Conservation (phyloP, 1,140 invertebrate genomes). For the Pentalonia nigronervosa region DNA sequence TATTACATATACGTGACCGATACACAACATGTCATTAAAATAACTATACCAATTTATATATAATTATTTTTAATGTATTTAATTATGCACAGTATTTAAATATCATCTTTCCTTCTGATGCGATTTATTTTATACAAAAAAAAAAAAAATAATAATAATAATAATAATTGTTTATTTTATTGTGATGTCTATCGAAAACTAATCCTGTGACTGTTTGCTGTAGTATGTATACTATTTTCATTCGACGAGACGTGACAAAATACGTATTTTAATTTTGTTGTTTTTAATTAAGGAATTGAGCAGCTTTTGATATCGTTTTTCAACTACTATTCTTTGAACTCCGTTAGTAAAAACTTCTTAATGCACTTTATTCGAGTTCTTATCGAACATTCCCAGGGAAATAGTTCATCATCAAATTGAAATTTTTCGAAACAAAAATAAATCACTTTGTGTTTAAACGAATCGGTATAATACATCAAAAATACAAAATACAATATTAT, state of each 20-base stretch:
- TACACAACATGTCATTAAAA: not conserved
- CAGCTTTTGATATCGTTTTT: not conserved
- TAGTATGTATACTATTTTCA: not conserved
- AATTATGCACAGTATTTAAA: not conserved
- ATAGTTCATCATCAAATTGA: not conserved
- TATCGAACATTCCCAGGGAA: not conserved
- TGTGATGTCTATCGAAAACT: not conserved
- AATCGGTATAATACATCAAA: not conserved
- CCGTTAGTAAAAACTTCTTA: constrained; percentile 20
- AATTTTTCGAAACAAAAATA: constrained; percentile 4
- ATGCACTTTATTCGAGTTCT: not conserved
- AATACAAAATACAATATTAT: not conserved
- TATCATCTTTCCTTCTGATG: not conserved
- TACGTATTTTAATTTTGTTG: not conserved
- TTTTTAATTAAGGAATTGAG: not conserved
- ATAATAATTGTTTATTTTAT: not conserved
- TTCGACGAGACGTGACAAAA: not conserved
- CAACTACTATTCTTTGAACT: not conserved
- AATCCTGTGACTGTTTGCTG: not conserved
- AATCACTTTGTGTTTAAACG: not conserved
- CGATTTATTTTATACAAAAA: not conserved
- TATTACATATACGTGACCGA: not conserved
- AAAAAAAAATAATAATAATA: no score
- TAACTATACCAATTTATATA: no score
- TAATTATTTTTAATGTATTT: not conserved